phyloP scores from a whole-genome alignment of 1,140 invertebrate species.

The Lutraria rhynchaena region DNA sequence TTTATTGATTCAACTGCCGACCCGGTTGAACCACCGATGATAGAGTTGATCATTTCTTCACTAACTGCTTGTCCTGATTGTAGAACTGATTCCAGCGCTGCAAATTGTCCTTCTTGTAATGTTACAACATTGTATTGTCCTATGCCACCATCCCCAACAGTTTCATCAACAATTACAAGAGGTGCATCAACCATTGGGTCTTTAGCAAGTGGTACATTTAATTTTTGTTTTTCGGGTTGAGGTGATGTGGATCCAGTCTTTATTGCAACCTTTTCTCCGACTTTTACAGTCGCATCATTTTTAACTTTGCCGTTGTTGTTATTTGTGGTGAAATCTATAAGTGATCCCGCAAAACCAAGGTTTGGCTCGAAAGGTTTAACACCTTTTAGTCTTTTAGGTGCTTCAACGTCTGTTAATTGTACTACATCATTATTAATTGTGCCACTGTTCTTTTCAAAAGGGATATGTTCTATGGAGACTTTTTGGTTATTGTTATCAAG shows the following conservation, averaged over 20 bases:
- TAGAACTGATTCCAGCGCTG: background rate
- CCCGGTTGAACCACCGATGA: background rate
- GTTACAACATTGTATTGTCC: background rate
- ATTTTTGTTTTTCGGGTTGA: no score
- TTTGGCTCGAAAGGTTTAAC: no score
- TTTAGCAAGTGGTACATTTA: no score
- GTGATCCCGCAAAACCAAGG: background rate
- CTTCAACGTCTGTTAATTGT: background rate
- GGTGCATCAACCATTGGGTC: no score
- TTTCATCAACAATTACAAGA: background rate
- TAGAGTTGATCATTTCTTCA: constrained; percentile 5
- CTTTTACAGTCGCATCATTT: no score
- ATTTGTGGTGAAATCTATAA: background rate
- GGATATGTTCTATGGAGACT: background rate
- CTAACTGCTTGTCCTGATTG: constrained; percentile 13
- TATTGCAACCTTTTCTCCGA: no score
- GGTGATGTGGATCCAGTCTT: no score
- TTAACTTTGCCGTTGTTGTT: no score
- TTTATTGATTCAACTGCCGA: background rate
- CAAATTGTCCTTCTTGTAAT: constrained; percentile 6
- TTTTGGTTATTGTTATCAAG: constrained; percentile 1
- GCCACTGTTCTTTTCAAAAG: background rate
- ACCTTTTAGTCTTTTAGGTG: no score
- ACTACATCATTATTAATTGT: background rate
- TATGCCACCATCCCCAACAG: background rate